Conservation (phyloP, 2,888 invertebrate species). For the Lasioglossum figueresi region DNA sequence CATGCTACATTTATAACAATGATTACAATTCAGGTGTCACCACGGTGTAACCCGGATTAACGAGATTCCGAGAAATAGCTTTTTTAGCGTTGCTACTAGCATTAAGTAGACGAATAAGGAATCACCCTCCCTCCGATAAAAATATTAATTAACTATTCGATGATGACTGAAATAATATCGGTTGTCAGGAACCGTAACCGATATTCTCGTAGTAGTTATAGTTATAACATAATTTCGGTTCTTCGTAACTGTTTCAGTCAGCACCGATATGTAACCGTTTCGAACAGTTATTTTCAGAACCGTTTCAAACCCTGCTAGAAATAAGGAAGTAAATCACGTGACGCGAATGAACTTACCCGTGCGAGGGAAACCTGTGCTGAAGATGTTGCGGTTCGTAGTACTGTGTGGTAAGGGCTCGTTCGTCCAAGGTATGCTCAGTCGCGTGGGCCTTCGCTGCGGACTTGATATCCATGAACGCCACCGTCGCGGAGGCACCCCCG, state of each 20-base stretch:
- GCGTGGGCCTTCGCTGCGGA: constrained; percentile 97
- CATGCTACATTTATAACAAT: neutral
- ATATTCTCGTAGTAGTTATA: no score
- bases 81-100: neutral
- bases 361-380: constrained; percentile 84
- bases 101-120: no score
- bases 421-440: constrained; percentile 95
- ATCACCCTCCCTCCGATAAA: no score
- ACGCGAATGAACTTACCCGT: constrained; percentile 83
- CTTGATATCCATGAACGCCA: constrained; percentile 98
- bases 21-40: constrained; percentile 1
- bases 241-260: no score
- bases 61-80: neutral
- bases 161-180: no score
- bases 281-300: no score
- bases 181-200: no score
- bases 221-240: no score
- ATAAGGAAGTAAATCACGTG: no score
- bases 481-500: constrained; percentile 92
- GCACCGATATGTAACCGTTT: no score
- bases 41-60: neutral
- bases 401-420: constrained; percentile 93
- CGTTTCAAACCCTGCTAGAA: no score
- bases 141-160: no score
- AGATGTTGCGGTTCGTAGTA: constrained; percentile 92